Conservation (phyloP, 2,888 invertebrate species). For the Protula sp. region DNA sequence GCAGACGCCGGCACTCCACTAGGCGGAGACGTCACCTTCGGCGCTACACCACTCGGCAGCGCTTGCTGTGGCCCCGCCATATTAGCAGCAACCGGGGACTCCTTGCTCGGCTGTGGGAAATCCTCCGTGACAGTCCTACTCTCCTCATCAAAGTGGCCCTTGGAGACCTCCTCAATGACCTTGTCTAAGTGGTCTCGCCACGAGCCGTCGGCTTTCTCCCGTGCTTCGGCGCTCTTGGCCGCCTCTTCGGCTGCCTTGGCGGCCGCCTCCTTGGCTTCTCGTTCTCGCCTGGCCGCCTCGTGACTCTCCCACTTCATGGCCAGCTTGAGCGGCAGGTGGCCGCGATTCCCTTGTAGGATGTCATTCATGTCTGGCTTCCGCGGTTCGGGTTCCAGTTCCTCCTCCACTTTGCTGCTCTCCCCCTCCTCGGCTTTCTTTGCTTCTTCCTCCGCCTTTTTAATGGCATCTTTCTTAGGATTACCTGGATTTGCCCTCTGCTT, state of each 20-base stretch:
- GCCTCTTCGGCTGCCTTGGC: neutral
- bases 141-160: conserved; percentile 57
- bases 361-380: neutral
- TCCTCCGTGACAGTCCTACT: conserved; percentile 6
- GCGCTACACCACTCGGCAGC: too few relatives aligned
- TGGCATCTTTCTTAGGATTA: neutral
- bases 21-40: neutral
- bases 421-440: neutral
- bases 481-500: too few relatives aligned
- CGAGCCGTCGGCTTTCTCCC: too few relatives aligned
- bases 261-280: neutral
- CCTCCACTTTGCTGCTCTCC: neutral
- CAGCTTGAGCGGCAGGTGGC: conserved; percentile 14
- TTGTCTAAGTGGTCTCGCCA: conserved; percentile 67
- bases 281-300: neutral
- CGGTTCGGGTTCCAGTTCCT: neutral
- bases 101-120: too few relatives aligned
- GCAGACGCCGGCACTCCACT: conserved; percentile 9
- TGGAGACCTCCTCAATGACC: conserved; percentile 82
- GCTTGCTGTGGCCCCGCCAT: too few relatives aligned
- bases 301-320: conserved; percentile 7
- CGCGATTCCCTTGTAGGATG: neutral
- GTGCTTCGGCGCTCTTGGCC: neutral
- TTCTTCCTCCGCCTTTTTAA: neutral
- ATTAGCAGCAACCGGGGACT: too few relatives aligned